phyloP scores from a whole-genome alignment of 2,888 invertebrate genomes.

The Ochropleura plecta region DNA sequence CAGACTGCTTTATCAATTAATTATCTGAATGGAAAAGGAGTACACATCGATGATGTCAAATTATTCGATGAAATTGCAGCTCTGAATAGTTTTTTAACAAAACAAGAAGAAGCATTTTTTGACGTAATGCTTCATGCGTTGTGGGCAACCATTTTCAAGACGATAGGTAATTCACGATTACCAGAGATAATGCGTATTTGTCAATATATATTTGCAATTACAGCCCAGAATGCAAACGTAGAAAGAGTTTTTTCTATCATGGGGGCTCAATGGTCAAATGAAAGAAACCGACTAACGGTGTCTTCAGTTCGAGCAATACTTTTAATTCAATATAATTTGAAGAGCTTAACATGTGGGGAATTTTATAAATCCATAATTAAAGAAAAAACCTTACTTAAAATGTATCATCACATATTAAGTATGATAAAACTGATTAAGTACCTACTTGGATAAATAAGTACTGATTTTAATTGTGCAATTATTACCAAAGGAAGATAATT shows the following conservation, averaged over 20 bases:
- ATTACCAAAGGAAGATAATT: not conserved
- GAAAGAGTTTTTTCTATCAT: conserved; percentile 61
- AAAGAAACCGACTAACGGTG: not conserved
- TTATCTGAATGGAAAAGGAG: no score
- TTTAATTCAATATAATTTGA: not conserved
- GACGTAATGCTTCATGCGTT: conserved; percentile 47
- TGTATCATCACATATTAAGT: not conserved
- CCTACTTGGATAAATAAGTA: not conserved
- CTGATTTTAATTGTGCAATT: not conserved
- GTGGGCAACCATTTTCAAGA: conserved; percentile 57
- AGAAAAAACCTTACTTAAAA: not conserved
- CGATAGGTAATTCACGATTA: conserved; percentile 55
- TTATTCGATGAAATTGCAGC: conserved; percentile 48
- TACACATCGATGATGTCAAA: conserved; percentile 46
- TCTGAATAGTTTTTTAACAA: conserved; percentile 56
- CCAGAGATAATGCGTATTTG: conserved; percentile 44
- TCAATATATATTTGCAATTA: conserved; percentile 56
- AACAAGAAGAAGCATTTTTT: conserved; percentile 54
- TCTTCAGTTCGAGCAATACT: not conserved
- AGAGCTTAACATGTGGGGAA: not conserved
- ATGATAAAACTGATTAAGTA: not conserved
- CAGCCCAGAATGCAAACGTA: conserved; percentile 60
- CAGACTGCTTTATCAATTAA: no score
- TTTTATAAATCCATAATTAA: not conserved
- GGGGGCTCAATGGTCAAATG: conserved; percentile 42